Conservation (phyloP, 2,113 vertebrate species). For the Brienomyrus brachyistius region DNA sequence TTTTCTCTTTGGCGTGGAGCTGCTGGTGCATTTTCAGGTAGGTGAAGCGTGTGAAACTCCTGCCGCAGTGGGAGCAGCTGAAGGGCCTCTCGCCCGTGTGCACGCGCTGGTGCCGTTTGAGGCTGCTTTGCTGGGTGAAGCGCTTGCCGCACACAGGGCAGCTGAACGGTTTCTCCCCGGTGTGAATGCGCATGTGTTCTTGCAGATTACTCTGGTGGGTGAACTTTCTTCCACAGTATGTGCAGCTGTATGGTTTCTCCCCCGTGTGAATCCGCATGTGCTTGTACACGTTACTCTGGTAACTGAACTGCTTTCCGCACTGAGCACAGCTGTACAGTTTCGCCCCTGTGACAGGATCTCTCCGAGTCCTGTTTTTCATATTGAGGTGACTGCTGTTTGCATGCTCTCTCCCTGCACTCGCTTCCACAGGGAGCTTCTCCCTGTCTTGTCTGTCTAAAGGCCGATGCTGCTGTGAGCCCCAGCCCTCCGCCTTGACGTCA, state of each 20-base stretch:
- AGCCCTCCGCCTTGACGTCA: not conserved
- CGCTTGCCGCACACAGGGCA: not conserved
- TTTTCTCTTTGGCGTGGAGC: not conserved
- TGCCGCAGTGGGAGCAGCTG: not conserved
- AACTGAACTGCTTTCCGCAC: not conserved
- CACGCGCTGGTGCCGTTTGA: not conserved
- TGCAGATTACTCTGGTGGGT: slow-evolving; percentile 7
- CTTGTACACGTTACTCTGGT: slow-evolving; percentile 2
- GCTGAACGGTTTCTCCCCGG: slow-evolving; percentile 6
- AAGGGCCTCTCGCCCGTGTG: slow-evolving; percentile 7
- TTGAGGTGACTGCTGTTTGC: not conserved
- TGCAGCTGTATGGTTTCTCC: slow-evolving; percentile 10
- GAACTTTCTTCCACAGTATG: not conserved
- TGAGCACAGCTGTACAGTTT: not conserved
- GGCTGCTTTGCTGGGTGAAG: slow-evolving; percentile 17
- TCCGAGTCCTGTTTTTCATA: not conserved
- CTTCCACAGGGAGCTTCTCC: not conserved
- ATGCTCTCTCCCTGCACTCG: not conserved
- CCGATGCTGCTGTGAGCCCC: not conserved
- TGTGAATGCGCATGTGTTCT: slow-evolving; percentile 7
- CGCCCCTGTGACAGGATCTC: not conserved
- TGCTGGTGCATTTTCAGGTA: slow-evolving; percentile 16
- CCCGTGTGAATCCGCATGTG: slow-evolving; percentile 5
- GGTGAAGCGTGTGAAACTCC: slow-evolving; percentile 2
- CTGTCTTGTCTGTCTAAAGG: not conserved